Conservation (phyloP, 23 tunicate genomes). For the Botrylloides violaceus region DNA sequence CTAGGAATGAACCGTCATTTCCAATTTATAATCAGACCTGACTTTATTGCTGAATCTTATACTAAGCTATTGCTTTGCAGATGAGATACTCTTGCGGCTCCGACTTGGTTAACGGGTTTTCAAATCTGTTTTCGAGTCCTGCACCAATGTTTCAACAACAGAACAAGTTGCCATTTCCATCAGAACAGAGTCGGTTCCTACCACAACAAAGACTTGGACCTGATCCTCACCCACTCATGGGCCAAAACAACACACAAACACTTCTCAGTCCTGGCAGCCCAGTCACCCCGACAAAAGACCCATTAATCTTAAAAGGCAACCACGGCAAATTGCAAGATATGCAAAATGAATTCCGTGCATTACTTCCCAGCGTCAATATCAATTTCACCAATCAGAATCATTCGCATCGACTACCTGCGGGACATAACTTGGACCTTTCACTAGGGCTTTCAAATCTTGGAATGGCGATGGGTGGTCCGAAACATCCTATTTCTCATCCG, state of each 20-base stretch:
- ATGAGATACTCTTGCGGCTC: background rate
- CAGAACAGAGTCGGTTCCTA: constrained; percentile 1
- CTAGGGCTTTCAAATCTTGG: constrained; percentile 16
- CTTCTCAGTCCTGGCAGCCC: background rate
- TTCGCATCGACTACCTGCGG: background rate
- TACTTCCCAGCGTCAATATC: constrained; percentile 84
- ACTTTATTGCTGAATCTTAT: background rate
- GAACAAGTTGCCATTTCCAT: background rate
- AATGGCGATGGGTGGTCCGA: constrained; percentile 5
- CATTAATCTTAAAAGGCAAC: background rate
- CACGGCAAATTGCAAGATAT: constrained; percentile 28
- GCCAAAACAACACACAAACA: background rate
- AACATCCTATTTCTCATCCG: constrained; percentile 11
- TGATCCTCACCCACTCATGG: constrained; percentile 1
- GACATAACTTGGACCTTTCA: background rate
- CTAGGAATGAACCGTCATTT: no score
- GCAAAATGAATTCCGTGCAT: constrained; percentile 72
- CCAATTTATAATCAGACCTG: no score
- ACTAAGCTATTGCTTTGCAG: background rate
- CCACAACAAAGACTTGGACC: constrained; percentile 12
- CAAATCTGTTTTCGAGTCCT: background rate
- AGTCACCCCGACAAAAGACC: constrained; percentile 8
- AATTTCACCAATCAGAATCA: constrained; percentile 47
- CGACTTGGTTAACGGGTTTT: constrained; percentile 18
- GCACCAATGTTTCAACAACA: background rate